These are phyloP conservation scores for Ellobius talpinus DNA, from an alignment of 2,113 vertebrate species.

Conservation along the genomic window DNA sequence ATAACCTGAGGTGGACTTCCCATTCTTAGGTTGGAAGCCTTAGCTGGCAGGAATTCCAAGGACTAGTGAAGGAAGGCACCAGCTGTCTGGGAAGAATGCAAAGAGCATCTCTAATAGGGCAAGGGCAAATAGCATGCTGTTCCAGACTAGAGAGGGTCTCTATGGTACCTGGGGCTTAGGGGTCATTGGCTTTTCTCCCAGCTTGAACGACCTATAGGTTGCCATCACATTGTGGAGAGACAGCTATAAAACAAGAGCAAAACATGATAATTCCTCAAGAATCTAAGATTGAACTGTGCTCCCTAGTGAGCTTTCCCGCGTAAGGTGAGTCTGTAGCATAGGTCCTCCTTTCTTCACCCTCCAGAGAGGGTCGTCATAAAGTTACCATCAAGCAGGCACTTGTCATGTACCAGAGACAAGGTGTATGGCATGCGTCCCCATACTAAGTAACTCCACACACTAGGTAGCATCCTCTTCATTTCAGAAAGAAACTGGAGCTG, in stretches of 20 bases:
- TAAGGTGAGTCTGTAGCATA: not conserved
- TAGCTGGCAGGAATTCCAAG: not conserved
- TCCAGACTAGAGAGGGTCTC: not conserved
- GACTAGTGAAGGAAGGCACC: not conserved
- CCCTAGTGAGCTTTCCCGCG: not conserved
- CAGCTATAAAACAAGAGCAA: not conserved
- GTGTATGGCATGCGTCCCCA: not conserved
- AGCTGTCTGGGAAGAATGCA: not conserved
- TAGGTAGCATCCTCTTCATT: not conserved
- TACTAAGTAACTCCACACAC: not conserved
- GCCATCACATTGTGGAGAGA: not conserved
- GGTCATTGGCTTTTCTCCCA: not conserved
- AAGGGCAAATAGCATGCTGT: not conserved
- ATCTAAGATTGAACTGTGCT: not conserved
- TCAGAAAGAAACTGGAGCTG: not conserved
- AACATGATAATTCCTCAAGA: conserved; percentile 21
- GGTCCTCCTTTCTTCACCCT: not conserved
- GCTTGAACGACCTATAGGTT: not conserved
- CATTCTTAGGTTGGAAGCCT: conserved; percentile 1
- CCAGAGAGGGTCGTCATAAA: not conserved
- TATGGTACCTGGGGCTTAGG: not conserved
- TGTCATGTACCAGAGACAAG: not conserved
- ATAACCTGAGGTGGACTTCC: conserved; percentile 4
- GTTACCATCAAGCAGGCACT: not conserved
- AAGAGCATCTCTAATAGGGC: not conserved